These are phyloP conservation scores for Gallinago nigripennis DNA, from an alignment of 2,797 vertebrate species.

Conservation along the genomic window DNA sequence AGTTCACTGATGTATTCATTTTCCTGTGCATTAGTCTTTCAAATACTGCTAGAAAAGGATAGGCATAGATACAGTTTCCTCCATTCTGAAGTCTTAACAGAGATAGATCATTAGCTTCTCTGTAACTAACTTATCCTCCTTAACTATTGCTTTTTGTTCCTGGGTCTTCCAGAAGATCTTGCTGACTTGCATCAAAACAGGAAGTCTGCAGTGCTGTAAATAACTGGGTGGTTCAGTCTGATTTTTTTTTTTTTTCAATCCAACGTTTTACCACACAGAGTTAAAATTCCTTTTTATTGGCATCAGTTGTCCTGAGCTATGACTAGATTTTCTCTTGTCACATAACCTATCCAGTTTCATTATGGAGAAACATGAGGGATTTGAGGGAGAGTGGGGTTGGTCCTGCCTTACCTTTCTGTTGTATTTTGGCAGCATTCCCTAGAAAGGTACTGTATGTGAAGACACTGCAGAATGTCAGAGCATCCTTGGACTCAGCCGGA, in stretches of 20 bases:
- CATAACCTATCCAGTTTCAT: not conserved
- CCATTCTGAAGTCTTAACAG: not conserved
- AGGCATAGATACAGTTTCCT: not conserved
- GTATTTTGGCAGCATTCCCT: not conserved
- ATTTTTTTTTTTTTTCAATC: not conserved
- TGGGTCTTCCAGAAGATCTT: conserved; percentile 39
- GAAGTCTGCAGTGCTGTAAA: conserved; percentile 50
- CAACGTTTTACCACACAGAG: not conserved
- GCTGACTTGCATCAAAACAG: conserved; percentile 50
- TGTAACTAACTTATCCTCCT: conserved; percentile 18
- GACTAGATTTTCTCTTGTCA: not conserved
- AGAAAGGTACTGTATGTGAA: not conserved
- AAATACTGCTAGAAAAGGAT: not conserved
- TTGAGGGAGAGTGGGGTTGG: not conserved
- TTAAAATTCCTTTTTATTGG: conserved; percentile 26
- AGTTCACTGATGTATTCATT: not conserved
- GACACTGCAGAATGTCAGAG: not conserved
- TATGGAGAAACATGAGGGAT: not conserved
- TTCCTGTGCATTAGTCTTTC: not conserved
- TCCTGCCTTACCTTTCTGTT: not conserved
- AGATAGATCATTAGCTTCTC: conserved; percentile 10
- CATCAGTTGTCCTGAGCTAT: not conserved
- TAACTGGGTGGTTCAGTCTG: conserved; percentile 12
- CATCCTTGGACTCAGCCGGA: not conserved
- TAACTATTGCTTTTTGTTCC: conserved; percentile 43